Evolutionary conservation across 2,113 vertebrate genomes (phyloP).

Genomic region (Naja naja): DNA sequence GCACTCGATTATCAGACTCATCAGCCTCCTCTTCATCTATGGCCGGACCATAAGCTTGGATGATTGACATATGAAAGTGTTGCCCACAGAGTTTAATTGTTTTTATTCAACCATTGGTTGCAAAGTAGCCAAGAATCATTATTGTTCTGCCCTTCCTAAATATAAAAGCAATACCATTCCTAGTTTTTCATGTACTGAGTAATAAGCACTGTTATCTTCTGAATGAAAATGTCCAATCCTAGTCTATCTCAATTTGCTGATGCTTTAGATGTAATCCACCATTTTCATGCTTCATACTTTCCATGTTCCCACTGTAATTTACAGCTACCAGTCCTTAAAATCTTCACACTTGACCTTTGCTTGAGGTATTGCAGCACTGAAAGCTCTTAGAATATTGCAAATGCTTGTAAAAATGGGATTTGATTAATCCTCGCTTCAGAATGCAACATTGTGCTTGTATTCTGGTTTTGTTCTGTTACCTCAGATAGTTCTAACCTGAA

Average conservation of each 20-base stretch:
- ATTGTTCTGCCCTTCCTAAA: background rate
- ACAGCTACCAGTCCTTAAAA: background rate
- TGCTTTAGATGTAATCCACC: background rate
- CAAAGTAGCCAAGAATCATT: background rate
- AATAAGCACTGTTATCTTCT: background rate
- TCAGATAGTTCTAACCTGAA: constrained; percentile 8
- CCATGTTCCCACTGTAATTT: background rate
- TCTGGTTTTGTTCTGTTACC: constrained; percentile 6
- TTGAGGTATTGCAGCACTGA: background rate
- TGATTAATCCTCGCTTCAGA: background rate
- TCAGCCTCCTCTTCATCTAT: background rate
- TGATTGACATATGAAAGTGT: background rate
- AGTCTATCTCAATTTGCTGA: background rate
- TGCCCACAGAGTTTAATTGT: background rate
- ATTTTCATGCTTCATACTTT: background rate
- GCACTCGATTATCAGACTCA: background rate
- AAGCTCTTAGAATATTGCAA: background rate
- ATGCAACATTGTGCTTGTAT: background rate
- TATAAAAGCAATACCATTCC: background rate
- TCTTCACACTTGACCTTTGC: background rate
- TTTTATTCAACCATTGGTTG: background rate
- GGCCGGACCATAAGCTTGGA: background rate
- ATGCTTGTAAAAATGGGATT: background rate
- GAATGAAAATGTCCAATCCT: background rate
- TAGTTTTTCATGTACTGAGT: background rate